phyloP scores from a whole-genome alignment of 2,797 vertebrate species.

The Luscinia megarhynchos region DNA sequence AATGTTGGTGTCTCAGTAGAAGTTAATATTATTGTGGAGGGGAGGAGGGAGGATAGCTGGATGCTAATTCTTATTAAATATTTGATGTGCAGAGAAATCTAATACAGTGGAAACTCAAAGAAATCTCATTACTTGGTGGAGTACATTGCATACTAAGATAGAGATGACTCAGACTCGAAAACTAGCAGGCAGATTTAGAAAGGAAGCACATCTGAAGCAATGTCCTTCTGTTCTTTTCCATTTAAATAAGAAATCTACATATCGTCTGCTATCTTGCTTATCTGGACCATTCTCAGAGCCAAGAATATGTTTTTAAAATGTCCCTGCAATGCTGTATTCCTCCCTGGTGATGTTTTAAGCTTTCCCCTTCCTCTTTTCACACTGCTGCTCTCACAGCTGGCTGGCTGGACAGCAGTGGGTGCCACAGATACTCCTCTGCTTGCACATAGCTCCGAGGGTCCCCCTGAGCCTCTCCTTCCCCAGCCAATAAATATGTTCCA shows the following conservation, averaged over 20 bases:
- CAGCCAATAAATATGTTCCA: slow-evolving; percentile 38
- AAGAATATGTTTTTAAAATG: not conserved
- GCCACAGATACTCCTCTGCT: not conserved
- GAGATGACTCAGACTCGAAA: slow-evolving; percentile 42
- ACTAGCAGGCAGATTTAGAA: slow-evolving; percentile 22
- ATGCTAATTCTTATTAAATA: slow-evolving; percentile 79
- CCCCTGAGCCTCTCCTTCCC: slow-evolving; percentile 3
- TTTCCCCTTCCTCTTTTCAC: not conserved
- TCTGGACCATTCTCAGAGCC: not conserved
- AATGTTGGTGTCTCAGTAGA: slow-evolving; percentile 61
- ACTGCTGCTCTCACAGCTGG: not conserved
- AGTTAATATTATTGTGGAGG: slow-evolving; percentile 71
- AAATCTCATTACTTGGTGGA: slow-evolving; percentile 59
- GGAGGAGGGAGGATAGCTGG: slow-evolving; percentile 49
- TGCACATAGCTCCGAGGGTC: accelerated
- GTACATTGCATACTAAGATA: slow-evolving; percentile 48
- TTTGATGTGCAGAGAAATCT: slow-evolving; percentile 72
- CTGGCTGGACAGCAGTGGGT: slow-evolving; percentile 2
- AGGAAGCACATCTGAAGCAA: not conserved
- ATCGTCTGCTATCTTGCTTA: not conserved
- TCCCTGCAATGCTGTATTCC: not conserved
- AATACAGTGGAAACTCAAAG: slow-evolving; percentile 43
- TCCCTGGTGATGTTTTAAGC: not conserved
- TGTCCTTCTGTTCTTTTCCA: slow-evolving; percentile 31
- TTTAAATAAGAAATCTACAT: slow-evolving; percentile 36